Evolutionary conservation across 2,113 vertebrate species (phyloP).

Genomic region (Ramphastos sulfuratus): DNA sequence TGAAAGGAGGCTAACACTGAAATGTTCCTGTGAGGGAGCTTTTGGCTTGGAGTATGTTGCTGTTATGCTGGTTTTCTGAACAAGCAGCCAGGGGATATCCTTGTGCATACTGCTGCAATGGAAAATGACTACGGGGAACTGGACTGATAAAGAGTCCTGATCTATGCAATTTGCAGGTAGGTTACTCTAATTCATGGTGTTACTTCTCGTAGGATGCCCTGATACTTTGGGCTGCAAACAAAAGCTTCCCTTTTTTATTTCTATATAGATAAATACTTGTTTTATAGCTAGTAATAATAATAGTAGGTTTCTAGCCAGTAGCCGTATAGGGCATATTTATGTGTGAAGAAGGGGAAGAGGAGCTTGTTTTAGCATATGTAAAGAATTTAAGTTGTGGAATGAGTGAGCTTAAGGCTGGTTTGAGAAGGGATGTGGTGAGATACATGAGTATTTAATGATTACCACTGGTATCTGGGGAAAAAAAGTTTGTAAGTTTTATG

Average conservation of each 20-base stretch:
- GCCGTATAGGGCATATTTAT: neutral
- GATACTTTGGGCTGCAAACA: neutral
- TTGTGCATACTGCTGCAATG: neutral
- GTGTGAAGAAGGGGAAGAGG: neutral
- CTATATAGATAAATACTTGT: neutral
- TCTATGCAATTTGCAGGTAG: neutral
- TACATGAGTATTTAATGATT: neutral
- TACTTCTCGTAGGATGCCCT: neutral
- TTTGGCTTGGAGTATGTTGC: neutral
- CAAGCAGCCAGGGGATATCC: neutral
- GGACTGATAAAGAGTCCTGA: neutral
- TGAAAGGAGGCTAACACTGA: neutral
- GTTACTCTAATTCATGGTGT: neutral
- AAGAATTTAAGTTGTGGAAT: neutral
- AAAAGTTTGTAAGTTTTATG: neutral
- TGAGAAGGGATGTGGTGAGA: neutral
- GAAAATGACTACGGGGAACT: neutral
- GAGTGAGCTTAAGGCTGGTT: neutral
- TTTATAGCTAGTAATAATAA: neutral
- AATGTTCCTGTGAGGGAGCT: neutral
- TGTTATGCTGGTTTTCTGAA: neutral
- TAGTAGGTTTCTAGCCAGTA: neutral
- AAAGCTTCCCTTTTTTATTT: neutral
- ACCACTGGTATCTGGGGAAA: neutral
- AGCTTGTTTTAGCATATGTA: neutral